Base-by-base conservation (phyloP, 2,888 invertebrate species). In the Boloria selene region DNA sequence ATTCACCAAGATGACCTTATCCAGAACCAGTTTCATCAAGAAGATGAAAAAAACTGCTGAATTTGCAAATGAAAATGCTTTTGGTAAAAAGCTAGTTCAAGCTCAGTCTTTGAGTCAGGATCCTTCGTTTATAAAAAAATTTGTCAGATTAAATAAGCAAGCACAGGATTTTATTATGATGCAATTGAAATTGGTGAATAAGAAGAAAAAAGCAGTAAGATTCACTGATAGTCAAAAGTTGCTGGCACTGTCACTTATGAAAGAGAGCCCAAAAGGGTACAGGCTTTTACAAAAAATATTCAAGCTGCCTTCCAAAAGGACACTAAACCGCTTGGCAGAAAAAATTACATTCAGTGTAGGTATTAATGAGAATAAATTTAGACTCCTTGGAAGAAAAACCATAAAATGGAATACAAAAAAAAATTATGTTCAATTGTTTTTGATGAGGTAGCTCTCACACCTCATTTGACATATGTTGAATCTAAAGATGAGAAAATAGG, bases 371-470 rank as follows among this genome's bases (percentile, higher is more conserved):
- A 44, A 26, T 16, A 45, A 53, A 16, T 47, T 62, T 45, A 13
- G 47, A 54, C n/a, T 26, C 17, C 22, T 62, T 44, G 53, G 45
- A 47, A 47, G 22, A 17, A 47, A 45, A 17, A 18, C 62, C 65
- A n/a, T n/a, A n/a, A n/a, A n/a, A n/a, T n/a, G 65, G 60, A 64
- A 26, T 26, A 44, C 13, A 61, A 53, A n/a, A 64, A 71, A 58
- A 75, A 70, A 68, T n/a, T 67, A 0, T 75, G 72, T 45, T 64
- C 70, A 0, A 64, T 74, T 42, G 59, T 74, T 0, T 76, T 75
- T 70, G 75, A 76, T 67, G 74, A 76, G 65, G 64, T 74, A 0
- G 50, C 72, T 2, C 49, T 75, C 0, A 64, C 67, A 26, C 71
- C 73, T 17, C 63, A 68, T 63, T 31, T 75, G 0, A 71, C 64